Evolutionary conservation across 2,113 vertebrate species (phyloP).

Genomic region (Romanogobio albipinnatus): DNA sequence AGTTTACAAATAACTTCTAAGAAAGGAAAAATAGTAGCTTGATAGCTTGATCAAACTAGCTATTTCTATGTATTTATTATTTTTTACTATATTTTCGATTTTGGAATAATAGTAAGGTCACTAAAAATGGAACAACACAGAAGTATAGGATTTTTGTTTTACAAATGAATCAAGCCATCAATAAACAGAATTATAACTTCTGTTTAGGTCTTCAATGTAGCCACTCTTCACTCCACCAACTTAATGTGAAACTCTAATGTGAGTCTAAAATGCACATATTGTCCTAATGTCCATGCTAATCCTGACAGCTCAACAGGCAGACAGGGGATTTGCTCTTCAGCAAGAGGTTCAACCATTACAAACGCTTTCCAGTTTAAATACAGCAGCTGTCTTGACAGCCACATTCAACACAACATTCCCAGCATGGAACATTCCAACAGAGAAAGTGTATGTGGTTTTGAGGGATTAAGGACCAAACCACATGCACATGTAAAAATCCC

Average conservation of each 20-base stretch:
- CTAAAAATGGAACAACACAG: not conserved
- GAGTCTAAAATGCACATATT: not conserved
- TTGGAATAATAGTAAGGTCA: not conserved
- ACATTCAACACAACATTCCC: slow-evolving; percentile 11
- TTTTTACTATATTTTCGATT: not conserved
- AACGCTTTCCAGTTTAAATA: slow-evolving; percentile 10
- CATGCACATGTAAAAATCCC: slow-evolving; percentile 10
- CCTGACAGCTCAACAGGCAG: slow-evolving; percentile 6
- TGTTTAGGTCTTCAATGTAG: not conserved
- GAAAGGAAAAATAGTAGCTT: slow-evolving; percentile 13
- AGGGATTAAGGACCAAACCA: not conserved
- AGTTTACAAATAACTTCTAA: slow-evolving; percentile 41
- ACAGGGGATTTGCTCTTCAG: slow-evolving; percentile 20
- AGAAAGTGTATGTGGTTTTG: slow-evolving; percentile 14
- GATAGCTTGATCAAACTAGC: slow-evolving; percentile 30
- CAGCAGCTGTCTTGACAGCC: slow-evolving; percentile 8
- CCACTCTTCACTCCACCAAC: not conserved
- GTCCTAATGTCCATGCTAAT: slow-evolving; percentile 18
- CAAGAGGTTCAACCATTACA: slow-evolving; percentile 18
- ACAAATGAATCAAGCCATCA: not conserved
- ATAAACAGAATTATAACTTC: no score
- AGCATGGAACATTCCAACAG: slow-evolving; percentile 26
- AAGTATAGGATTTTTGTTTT: not conserved
- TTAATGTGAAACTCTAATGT: not conserved
- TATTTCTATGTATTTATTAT: not conserved